A percentile compares a stretch with the other conserved stretches of the same genome.
phyloP scores from a whole-genome alignment of 1,140 invertebrate species.

The Aphidius ervi region DNA sequence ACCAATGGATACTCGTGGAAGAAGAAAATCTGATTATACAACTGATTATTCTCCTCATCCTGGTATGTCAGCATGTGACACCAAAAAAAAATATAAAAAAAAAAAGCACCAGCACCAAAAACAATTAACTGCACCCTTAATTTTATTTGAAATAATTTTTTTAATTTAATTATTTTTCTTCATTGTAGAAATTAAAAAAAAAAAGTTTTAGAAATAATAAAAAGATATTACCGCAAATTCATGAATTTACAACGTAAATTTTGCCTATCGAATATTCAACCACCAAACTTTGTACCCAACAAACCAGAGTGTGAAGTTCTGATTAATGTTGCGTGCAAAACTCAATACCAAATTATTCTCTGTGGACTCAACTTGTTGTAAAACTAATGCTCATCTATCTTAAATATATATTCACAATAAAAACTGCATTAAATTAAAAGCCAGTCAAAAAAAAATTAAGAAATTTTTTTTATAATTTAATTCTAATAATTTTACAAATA shows the following conservation, averaged over 20 bases:
- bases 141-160: background rate
- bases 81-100: background rate
- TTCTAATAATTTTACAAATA: too few relatives aligned
- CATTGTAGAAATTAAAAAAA: background rate
- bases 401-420: too few relatives aligned
- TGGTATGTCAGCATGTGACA: conserved; percentile 10
- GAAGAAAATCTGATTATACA: conserved; percentile 2
- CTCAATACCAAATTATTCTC: conserved; percentile 11
- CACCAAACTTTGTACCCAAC: background rate
- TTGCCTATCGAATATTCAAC: background rate
- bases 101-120: background rate
- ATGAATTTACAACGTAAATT: background rate
- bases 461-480: too few relatives aligned
- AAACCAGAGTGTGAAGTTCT: conserved; percentile 20
- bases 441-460: too few relatives aligned
- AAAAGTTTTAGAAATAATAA: too few relatives aligned
- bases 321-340: conserved; percentile 17
- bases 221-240: too few relatives aligned
- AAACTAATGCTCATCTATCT: too few relatives aligned
- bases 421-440: too few relatives aligned
- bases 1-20: background rate
- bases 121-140: background rate
- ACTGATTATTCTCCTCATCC: conserved; percentile 5
- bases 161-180: background rate
- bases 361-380: too few relatives aligned